A percentile compares a stretch with the other conserved stretches of the same genome.
These are phyloP conservation scores for Nesospiza acunhae DNA, from an alignment of 2,113 vertebrate species.

Conservation along the genomic window DNA sequence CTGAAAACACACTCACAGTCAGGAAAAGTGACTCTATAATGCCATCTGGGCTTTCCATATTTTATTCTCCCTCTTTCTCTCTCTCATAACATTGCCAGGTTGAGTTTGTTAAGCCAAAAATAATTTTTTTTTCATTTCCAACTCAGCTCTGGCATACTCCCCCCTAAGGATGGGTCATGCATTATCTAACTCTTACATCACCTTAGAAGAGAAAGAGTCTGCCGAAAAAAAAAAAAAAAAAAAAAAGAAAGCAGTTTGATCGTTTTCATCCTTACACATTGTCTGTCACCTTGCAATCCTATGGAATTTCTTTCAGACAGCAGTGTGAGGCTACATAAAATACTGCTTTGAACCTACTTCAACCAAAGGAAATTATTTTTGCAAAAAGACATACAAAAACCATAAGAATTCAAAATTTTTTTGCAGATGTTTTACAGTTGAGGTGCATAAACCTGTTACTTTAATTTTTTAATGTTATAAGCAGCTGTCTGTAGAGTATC, in stretches of 20 bases:
- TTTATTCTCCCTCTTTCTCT: constrained; percentile 15
- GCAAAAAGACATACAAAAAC: neutral
- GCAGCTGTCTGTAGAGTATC: neutral
- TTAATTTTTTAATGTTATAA: neutral
- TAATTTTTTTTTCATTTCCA: neutral
- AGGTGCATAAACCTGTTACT: neutral
- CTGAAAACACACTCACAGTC: constrained; percentile 33
- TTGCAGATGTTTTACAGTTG: neutral
- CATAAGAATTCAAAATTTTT: neutral
- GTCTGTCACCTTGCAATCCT: neutral
- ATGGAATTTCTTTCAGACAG: neutral
- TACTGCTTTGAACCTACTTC: neutral
- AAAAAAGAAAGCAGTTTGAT: neutral
- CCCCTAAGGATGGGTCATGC: neutral
- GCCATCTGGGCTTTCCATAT: constrained; percentile 46
- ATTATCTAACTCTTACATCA: constrained; percentile 4
- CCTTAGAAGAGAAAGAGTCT: neutral
- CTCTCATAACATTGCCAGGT: neutral
- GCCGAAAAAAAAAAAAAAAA: neutral
- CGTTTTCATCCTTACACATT: neutral
- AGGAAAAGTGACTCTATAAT: constrained; percentile 35
- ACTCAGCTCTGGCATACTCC: neutral
- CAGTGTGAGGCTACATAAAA: neutral
- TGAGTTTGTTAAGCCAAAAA: constrained; percentile 43
- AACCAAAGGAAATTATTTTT: neutral